Percentiles rank a stretch among this genome's conserved stretches.
Conservation (phyloP, 2,113 vertebrate species). For the Paradoxurus hermaphroditus region DNA sequence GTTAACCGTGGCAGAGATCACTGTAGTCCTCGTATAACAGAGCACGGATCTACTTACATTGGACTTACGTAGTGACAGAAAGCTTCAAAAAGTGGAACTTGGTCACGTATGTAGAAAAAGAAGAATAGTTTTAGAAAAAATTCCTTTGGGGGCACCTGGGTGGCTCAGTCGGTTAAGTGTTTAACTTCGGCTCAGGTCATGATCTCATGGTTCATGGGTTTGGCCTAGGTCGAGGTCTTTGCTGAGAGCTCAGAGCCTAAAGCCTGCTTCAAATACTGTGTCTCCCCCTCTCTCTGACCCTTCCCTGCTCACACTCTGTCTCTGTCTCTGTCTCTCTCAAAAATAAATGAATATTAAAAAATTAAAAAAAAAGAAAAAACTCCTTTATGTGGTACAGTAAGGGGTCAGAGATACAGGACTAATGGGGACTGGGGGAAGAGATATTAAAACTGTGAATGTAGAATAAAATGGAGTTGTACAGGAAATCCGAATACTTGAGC, state of each 20-base stretch:
- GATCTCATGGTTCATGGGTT: no score
- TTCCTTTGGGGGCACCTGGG: no score
- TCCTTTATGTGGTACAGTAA: neutral
- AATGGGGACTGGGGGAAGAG: neutral
- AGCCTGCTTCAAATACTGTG: no score
- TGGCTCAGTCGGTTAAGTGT: no score
- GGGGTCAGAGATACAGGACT: neutral
- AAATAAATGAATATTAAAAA: no score
- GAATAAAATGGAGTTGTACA: neutral
- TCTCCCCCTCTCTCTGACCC: no score
- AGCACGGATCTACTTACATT: neutral
- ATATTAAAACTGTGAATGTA: neutral
- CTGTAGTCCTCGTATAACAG: neutral
- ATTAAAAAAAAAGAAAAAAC: neutral
- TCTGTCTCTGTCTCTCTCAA: no score
- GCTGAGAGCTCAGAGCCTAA: no score
- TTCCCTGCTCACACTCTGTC: no score
- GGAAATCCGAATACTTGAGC: neutral
- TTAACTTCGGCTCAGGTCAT: no score
- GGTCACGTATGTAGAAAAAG: neutral
- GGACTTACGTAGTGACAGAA: neutral
- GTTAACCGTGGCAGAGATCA: neutral
- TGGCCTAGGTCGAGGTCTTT: no score
- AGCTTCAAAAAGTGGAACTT: neutral
- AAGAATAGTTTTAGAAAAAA: neutral